A percentile compares a stretch with the other conserved stretches of the same genome.
phyloP scores from a whole-genome alignment of 1,140 invertebrate species.

The Dinoponera quadriceps region DNA sequence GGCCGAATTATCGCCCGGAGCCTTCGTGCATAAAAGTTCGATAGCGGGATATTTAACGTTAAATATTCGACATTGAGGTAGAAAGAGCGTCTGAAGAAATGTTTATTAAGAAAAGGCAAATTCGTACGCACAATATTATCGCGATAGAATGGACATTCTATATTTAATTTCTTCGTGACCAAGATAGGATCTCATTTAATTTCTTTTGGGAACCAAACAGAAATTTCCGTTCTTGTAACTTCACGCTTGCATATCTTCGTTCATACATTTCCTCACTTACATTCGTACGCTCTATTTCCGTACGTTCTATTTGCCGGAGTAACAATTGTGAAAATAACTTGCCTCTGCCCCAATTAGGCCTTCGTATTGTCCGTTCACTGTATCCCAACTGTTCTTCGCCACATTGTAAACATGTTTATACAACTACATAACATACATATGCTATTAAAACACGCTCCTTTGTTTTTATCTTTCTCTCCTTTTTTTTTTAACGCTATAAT shows the following conservation, averaged over 20 bases:
- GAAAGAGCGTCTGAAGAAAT: neutral
- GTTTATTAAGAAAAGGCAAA: neutral
- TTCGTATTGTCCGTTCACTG: neutral
- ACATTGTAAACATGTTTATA: slow-evolving; percentile 1
- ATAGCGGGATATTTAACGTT: neutral
- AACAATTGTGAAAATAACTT: slow-evolving; percentile 16
- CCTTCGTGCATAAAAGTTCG: neutral
- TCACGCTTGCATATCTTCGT: slow-evolving; percentile 28
- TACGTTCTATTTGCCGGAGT: neutral
- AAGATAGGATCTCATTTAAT: neutral
- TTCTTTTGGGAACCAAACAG: neutral
- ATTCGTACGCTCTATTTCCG: slow-evolving; percentile 5
- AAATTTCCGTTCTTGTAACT: neutral
- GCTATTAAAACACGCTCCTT: slow-evolving; percentile 14
- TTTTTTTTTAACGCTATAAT: slow-evolving; percentile 25
- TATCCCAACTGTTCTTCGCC: neutral
- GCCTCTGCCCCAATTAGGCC: neutral
- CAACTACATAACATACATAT: neutral
- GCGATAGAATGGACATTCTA: neutral
- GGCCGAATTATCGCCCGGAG: slow-evolving; percentile 1
- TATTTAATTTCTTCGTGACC: neutral
- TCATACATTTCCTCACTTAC: neutral
- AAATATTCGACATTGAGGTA: neutral
- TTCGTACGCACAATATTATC: neutral
- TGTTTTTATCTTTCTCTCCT: too few species aligned